Conservation (phyloP, 2,797 vertebrate genomes). For the Apodemus agrarius region DNA sequence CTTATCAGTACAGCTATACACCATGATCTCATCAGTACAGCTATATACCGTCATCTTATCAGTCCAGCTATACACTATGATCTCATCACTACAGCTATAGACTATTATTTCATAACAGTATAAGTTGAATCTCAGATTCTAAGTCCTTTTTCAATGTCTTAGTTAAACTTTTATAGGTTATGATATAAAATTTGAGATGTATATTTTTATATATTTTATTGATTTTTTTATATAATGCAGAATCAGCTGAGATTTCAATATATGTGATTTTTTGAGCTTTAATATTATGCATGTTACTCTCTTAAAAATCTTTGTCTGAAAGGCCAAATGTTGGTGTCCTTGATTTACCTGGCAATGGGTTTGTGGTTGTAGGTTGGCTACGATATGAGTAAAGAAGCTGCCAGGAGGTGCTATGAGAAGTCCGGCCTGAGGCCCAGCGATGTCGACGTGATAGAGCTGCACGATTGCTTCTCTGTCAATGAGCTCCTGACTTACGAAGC, state of each 20-base stretch:
- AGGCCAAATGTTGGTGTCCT: neutral
- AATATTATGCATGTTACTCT: slow-evolving; percentile 21
- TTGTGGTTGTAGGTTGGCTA: slow-evolving; percentile 91
- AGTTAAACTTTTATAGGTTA: slow-evolving; percentile 51
- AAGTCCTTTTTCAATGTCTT: slow-evolving; percentile 18
- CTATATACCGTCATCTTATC: too few species aligned
- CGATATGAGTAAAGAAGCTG: slow-evolving; percentile 94
- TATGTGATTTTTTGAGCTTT: slow-evolving; percentile 23
- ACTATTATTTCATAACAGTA: slow-evolving; percentile 16
- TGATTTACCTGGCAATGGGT: neutral
- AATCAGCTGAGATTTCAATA: slow-evolving; percentile 44
- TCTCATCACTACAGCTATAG: neutral
- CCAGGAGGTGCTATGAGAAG: slow-evolving; percentile 90
- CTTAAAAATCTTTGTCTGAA: neutral
- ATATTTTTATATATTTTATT: slow-evolving; percentile 45
- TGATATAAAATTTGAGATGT: slow-evolving; percentile 34
- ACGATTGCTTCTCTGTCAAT: slow-evolving; percentile 97
- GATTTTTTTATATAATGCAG: slow-evolving; percentile 31
- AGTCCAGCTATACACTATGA: too few species aligned
- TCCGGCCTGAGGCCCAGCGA: slow-evolving; percentile 91
- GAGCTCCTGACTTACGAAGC: slow-evolving; percentile 98
- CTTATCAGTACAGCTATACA: neutral
- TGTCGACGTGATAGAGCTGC: slow-evolving; percentile 96
- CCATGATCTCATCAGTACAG: neutral
- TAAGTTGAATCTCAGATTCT: slow-evolving; percentile 16